Conservation (phyloP, 2,113 vertebrate species). For the Phyllostomus hastatus region DNA sequence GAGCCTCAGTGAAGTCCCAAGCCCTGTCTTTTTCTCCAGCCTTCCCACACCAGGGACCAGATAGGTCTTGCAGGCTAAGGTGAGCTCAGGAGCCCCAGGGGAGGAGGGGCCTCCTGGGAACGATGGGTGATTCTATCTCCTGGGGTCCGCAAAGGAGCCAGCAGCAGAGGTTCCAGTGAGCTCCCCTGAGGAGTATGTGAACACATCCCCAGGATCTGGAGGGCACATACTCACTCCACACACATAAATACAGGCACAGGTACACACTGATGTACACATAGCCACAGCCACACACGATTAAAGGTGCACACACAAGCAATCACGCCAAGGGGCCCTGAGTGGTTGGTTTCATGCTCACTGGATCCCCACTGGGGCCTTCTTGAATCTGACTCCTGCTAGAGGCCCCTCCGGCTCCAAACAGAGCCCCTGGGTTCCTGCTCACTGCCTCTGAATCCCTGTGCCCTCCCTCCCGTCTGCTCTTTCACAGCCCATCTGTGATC, state of each 20-base stretch:
- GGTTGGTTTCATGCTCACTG: background rate
- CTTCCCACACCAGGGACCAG: background rate
- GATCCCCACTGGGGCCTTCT: background rate
- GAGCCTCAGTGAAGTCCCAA: background rate
- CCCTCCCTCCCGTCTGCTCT: background rate
- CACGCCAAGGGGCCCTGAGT: background rate
- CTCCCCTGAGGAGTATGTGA: background rate
- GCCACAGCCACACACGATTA: background rate
- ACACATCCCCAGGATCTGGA: background rate
- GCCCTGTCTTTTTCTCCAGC: background rate
- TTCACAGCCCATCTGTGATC: slow-evolving; percentile 71
- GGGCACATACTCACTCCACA: background rate
- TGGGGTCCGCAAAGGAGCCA: background rate
- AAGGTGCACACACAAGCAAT: background rate
- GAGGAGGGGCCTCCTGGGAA: background rate
- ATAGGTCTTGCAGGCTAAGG: background rate
- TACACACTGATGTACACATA: background rate
- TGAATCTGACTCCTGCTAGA: background rate
- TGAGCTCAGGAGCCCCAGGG: background rate
- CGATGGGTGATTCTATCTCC: background rate
- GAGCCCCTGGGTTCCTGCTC: background rate
- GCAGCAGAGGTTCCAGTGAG: background rate
- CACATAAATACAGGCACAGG: background rate
- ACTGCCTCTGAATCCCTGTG: background rate
- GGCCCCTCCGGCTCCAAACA: background rate